Percentiles rank a stretch among this genome's conserved stretches.
These are phyloP conservation scores for Emydocephalus ijimae DNA, from an alignment of 2,113 vertebrate species.

Conservation along the genomic window DNA sequence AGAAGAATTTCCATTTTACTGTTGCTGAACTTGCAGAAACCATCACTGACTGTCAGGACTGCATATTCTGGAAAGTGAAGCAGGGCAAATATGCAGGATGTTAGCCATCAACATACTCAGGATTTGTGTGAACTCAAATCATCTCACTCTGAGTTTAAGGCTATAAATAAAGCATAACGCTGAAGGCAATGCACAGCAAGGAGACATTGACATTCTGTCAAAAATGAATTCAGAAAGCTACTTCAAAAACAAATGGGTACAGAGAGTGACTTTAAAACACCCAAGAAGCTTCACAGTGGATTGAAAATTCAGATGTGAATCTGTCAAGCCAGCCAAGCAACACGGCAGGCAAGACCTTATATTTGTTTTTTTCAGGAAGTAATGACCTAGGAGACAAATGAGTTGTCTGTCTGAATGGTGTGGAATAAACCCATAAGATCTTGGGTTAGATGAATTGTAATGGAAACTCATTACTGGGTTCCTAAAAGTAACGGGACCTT, in stretches of 20 bases:
- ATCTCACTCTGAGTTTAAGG: background rate
- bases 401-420: background rate
- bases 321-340: background rate
- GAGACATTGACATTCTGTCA: background rate
- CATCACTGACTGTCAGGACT: background rate
- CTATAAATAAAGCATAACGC: background rate
- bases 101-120: background rate
- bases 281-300: background rate
- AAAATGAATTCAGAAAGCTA: background rate
- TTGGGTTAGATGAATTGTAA: background rate
- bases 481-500: background rate
- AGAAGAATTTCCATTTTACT: background rate
- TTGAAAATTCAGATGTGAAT: background rate
- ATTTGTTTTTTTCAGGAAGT: background rate
- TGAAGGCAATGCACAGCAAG: background rate
- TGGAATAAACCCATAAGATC: background rate
- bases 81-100: background rate
- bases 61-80: background rate
- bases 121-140: background rate
- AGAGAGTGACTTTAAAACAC: background rate
- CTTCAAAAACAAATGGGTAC: background rate
- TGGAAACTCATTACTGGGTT: background rate
- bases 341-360: background rate
- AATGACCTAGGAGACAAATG: background rate
- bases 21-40: background rate